These are phyloP conservation scores for Eufriesea mexicana DNA, from an alignment of 1,140 invertebrate genomes.

Conservation along the genomic window DNA sequence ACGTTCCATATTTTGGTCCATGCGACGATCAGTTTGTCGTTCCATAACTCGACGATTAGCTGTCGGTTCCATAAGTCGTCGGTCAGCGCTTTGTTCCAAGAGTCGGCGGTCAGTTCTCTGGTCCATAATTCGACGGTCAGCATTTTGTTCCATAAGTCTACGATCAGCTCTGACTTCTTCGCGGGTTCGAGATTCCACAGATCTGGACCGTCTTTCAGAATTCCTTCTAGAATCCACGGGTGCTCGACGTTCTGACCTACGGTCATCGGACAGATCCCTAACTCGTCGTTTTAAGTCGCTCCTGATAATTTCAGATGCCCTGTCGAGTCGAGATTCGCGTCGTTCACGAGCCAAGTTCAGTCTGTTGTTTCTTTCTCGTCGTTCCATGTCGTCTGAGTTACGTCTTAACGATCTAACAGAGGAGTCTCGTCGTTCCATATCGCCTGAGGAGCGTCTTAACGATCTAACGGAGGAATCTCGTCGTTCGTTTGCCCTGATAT, in stretches of 20 bases:
- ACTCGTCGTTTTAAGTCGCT: constrained; percentile 17
- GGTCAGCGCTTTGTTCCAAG: neutral
- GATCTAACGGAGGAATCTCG: neutral
- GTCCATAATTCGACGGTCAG: neutral
- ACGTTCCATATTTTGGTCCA: neutral
- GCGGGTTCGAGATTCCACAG: neutral
- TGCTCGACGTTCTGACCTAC: constrained; percentile 8
- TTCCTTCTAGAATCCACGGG: neutral
- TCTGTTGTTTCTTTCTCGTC: constrained; percentile 14
- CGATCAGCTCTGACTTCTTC: neutral
- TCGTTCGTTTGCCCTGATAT: constrained; percentile 7
- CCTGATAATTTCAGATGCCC: constrained; percentile 8
- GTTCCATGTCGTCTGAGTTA: neutral
- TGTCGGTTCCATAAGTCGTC: neutral
- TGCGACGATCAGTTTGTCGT: neutral
- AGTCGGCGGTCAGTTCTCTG: neutral
- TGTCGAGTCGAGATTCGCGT: neutral
- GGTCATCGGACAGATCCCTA: neutral
- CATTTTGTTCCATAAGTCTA: neutral
- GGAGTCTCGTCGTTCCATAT: constrained; percentile 12
- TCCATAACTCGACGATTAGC: neutral
- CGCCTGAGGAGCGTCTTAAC: neutral
- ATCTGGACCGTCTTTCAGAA: neutral
- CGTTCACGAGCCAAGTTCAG: neutral
- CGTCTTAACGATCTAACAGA: neutral